Evolutionary conservation across 2,888 invertebrate genomes (phyloP), one percentile per base, ranked within the genome.

Genomic region (Caenorhabditis sp.): DNA sequence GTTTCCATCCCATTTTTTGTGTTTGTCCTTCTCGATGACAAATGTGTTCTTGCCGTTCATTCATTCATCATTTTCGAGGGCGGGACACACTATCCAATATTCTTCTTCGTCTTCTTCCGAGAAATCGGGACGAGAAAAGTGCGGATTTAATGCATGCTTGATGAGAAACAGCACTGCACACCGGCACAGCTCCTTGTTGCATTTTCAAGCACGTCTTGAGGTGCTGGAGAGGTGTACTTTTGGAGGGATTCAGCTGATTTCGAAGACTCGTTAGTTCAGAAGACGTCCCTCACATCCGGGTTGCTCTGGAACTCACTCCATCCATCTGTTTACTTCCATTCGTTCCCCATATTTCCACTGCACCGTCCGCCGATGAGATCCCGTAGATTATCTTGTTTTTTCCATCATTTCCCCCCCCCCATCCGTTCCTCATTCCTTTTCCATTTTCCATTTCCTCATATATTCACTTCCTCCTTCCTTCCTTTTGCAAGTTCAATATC

Each of bases 31-130:
- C 8, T 50, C 47, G 35, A 61, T 70, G 70, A 70, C 60, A 70
- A 70, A 70, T 60, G 70, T 60, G 60, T 18, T 47, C 47, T 3
- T 18, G 47, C 18, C 13, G 9, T 40, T 47, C 47, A 18, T 60
- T 70, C 28, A 70, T 70, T 51, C 70, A 70, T 70, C 70, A 51
- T 70, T 61, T 68, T n/a, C 47, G 18, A n/a, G 18, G 32, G 9
- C 32, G 32, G 32, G 32, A 4, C 32, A 32, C 5, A 32, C 4
- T 32, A 32, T 9, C 9, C 32, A 6, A 6, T 9, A 32, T 32
- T 32, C 32, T 32, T 32, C 32, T 6, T n/a, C n/a, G n/a, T n/a
- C n/a, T 9, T 32, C 40, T 40, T 15, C 40, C 40, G 8, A 40
- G 40, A 40, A 40, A 13, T 15, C n/a, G n/a, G n/a, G n/a, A n/a